Evolutionary conservation across 1,140 invertebrate genomes (phyloP), one percentile per base, ranked within the genome.

Genomic region (Drosophila novamexicana): DNA sequence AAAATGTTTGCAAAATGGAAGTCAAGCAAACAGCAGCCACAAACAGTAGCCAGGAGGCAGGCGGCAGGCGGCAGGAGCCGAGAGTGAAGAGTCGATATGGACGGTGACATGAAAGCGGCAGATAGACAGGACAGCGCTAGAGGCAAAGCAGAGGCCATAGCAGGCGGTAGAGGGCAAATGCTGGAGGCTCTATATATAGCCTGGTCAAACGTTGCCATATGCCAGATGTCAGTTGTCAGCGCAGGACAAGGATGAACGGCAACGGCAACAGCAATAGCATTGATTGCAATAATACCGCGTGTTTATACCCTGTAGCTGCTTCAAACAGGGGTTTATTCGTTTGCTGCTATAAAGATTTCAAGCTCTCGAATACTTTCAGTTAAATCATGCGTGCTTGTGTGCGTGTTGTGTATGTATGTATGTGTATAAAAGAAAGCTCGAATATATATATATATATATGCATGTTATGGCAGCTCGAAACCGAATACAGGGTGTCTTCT

Each of bases 1-100:
- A 83, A 82, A 83, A 83, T 83, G 80, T 71, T 83, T 83, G 71
- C 61, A 52, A 79, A 82, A 83, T 83, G 79, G 65, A 79, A 66
- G 79, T 75, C 79, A 82, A 18, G 56, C 79, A 81, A 69, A 75
- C 65, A 80, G 56, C 59, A 64, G 75, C 66, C 58, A 44, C 72
- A 67, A 67, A 64, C 68, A 69, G 44, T 22, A 44, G 54, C 49
- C 75, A n/a, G n/a, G 16, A 7, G 29, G 42, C 7, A 6, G 14
- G 34, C 5, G 39, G 16, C 12, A 32, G 32, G n/a, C 5, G 39
- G 16, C 12, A 32, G 32, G n/a, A 9, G 44, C 40, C 18, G 37
- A 50, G 32, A 45, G 42, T 14, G 44, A 63, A 57, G 56, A 63
- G 37, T 50, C 56, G 40, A 37, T 53, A 59, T 22, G 57, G 32